These are phyloP conservation scores for Phycodurus eques DNA, from an alignment of 2,113 vertebrate species.

Conservation along the genomic window DNA sequence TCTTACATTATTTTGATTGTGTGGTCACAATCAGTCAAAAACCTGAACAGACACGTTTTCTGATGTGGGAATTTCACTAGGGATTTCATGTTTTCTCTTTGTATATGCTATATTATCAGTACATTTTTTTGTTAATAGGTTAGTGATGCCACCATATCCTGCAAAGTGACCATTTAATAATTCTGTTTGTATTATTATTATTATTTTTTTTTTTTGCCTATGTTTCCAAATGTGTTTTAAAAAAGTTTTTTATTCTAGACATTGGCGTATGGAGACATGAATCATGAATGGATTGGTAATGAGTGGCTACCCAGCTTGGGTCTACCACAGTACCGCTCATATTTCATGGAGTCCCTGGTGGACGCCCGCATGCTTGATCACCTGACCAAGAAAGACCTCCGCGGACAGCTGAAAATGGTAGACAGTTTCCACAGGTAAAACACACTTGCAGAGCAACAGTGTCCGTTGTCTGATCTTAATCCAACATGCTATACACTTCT, in stretches of 20 bases:
- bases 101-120: too few relatives aligned
- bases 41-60: too few relatives aligned
- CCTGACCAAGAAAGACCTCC: conserved; percentile 94
- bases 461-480: background rate
- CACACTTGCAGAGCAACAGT: background rate
- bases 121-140: background rate
- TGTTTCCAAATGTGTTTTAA: background rate
- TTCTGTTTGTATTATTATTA: background rate
- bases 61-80: too few relatives aligned
- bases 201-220: background rate
- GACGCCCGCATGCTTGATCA: conserved; percentile 99
- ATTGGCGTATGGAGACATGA: conserved; percentile 95
- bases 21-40: too few relatives aligned
- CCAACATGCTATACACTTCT: too few relatives aligned
- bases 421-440: conserved; percentile 94
- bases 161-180: background rate
- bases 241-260: conserved; percentile 72
- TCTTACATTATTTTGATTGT: too few relatives aligned
- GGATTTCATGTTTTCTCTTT: too few relatives aligned
- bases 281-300: conserved; percentile 98
- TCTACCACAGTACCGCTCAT: conserved; percentile 93
- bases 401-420: conserved; percentile 97
- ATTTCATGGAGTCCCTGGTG: conserved; percentile 99
- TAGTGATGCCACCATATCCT: background rate
- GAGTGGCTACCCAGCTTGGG: conserved; percentile 96